These are phyloP conservation scores for Lepidurus packardi DNA, from an alignment of 1,140 invertebrate species.

Conservation along the genomic window DNA sequence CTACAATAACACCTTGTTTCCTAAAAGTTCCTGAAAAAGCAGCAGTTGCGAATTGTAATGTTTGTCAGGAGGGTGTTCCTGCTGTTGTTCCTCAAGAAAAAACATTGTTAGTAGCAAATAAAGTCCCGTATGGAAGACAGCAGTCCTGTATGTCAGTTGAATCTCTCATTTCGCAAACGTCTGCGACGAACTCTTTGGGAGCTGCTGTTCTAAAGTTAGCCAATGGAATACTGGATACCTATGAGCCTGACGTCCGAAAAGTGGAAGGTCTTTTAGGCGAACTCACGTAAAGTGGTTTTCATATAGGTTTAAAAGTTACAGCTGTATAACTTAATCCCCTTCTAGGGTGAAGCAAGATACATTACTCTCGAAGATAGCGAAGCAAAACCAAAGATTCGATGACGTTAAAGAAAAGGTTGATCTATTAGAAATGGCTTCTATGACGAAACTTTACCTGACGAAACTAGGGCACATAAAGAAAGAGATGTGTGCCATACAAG, in stretches of 20 bases:
- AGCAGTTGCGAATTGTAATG: not conserved
- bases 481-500: slow-evolving; percentile 37
- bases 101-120: not conserved
- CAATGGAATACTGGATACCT: slow-evolving; percentile 34
- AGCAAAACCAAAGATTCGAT: slow-evolving; percentile 37
- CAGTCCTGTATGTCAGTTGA: not conserved
- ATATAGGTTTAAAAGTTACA: slow-evolving; percentile 25
- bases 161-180: not conserved
- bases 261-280: slow-evolving; percentile 35
- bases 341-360: slow-evolving; percentile 35
- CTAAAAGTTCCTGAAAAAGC: not conserved
- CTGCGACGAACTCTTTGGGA: slow-evolving; percentile 6
- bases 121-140: not conserved
- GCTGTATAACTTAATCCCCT: not conserved
- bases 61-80: not conserved
- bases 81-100: not conserved
- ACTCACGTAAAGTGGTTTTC: slow-evolving; percentile 36
- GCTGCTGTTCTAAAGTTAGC: slow-evolving; percentile 31
- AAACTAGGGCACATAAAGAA: slow-evolving; percentile 37
- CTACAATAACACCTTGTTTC: not conserved
- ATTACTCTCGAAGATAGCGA: slow-evolving; percentile 36
- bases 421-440: slow-evolving; percentile 34
- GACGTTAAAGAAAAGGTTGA: slow-evolving; percentile 30
- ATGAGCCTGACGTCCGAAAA: slow-evolving; percentile 34
- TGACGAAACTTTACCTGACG: slow-evolving; percentile 36